Evolutionary conservation across 2,113 vertebrate genomes (phyloP).

Genomic region (Callionymus lyra): DNA sequence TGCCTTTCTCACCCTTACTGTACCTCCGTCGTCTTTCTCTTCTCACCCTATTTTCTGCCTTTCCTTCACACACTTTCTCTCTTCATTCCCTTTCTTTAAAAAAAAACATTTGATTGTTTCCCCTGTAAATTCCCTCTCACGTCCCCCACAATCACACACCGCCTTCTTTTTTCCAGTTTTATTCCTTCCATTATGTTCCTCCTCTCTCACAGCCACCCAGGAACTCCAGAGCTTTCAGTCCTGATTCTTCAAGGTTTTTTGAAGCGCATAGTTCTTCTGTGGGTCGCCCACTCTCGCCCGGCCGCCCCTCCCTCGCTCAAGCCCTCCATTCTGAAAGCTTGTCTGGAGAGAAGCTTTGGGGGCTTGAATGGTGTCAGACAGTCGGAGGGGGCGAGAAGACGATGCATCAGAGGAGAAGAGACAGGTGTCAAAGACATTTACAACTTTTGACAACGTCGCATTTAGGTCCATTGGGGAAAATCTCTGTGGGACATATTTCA

Average conservation of each 20-base stretch:
- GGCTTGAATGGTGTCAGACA: constrained; percentile 55
- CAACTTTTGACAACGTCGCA: not conserved
- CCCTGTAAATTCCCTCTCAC: constrained; percentile 10
- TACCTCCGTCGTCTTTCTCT: constrained; percentile 30
- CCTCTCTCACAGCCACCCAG: constrained; percentile 30
- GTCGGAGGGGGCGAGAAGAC: constrained; percentile 40
- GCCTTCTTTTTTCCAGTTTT: constrained; percentile 14
- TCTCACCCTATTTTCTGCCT: constrained; percentile 30
- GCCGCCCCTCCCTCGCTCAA: constrained; percentile 31
- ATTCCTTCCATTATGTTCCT: constrained; percentile 6
- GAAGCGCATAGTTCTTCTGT: constrained; percentile 39
- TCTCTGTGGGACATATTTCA: no score
- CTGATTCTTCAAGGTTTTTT: constrained; percentile 50
- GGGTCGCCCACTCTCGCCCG: constrained; percentile 6
- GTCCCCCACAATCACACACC: constrained; percentile 30
- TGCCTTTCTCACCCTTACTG: constrained; percentile 44
- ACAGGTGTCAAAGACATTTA: constrained; percentile 48
- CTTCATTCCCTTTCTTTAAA: not conserved
- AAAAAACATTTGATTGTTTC: constrained; percentile 10
- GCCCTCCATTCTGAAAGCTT: constrained; percentile 49
- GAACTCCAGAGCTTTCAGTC: constrained; percentile 47
- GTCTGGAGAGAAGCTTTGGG: constrained; percentile 44
- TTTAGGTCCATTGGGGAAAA: not conserved
- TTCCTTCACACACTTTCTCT: constrained; percentile 5
- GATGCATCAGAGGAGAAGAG: constrained; percentile 39